Evolutionary conservation across 1,140 invertebrate species (phyloP).

Genomic region (Maconellicoccus hirsutus): DNA sequence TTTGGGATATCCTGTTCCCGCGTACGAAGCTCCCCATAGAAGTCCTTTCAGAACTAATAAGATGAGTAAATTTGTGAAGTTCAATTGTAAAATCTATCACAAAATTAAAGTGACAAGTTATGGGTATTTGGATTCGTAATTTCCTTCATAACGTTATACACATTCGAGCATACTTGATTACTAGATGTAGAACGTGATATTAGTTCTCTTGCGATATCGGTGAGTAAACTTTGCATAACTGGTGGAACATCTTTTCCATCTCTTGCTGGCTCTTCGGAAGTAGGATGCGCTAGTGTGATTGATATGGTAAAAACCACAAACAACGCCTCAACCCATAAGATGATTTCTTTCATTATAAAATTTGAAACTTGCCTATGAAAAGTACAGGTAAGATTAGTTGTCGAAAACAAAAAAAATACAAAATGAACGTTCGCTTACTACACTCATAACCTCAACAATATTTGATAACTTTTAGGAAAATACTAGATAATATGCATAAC

Average conservation of each 20-base stretch:
- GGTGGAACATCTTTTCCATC: neutral
- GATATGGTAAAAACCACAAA: neutral
- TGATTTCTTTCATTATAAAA: neutral
- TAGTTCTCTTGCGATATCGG: slow-evolving; percentile 28
- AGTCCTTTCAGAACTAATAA: slow-evolving; percentile 67
- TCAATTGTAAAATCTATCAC: slow-evolving; percentile 37
- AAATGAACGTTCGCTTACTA: no score
- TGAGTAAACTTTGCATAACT: slow-evolving; percentile 21
- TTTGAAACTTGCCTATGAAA: neutral
- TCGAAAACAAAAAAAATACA: no score
- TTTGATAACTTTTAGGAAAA: no score
- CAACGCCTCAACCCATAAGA: neutral
- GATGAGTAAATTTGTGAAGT: slow-evolving; percentile 67
- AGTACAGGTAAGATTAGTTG: no score
- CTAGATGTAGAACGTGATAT: slow-evolving; percentile 26
- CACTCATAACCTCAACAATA: no score
- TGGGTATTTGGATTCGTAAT: no score
- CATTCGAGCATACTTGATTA: slow-evolving; percentile 25
- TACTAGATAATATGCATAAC: no score
- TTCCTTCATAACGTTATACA: no score
- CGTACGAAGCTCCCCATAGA: slow-evolving; percentile 62
- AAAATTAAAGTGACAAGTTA: no score
- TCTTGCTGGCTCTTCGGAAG: neutral
- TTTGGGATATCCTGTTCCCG: slow-evolving; percentile 45
- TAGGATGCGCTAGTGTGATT: neutral